phyloP scores from a whole-genome alignment of 2,888 invertebrate species.

The Morinoia aosen region DNA sequence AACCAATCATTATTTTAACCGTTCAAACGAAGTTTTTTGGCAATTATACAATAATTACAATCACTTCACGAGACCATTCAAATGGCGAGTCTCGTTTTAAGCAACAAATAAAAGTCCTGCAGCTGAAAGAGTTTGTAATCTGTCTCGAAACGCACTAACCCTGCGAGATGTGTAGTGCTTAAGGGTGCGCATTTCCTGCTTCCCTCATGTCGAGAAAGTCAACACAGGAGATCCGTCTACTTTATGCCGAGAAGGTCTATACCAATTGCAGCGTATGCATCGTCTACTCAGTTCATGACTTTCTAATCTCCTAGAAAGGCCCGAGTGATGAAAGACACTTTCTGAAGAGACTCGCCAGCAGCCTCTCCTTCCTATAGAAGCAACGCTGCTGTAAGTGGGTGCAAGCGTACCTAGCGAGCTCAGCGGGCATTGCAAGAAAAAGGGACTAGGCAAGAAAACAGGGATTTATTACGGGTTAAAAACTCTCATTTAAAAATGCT shows the following conservation, averaged over 20 bases:
- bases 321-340: constrained; percentile 17
- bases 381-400: not conserved
- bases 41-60: not conserved
- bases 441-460: not conserved
- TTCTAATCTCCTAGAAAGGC: constrained; percentile 12
- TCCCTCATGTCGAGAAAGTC: constrained; percentile 1
- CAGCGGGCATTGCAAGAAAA: not conserved
- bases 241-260: not conserved
- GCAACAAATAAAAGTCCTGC: not conserved
- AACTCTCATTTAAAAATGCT: not conserved
- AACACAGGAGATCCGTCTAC: not conserved
- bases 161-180: not conserved
- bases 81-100: not conserved
- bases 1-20: not conserved
- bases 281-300: constrained; percentile 3
- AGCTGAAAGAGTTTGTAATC: not conserved
- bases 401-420: not conserved
- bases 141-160: not conserved
- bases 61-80: not conserved
- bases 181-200: not conserved
- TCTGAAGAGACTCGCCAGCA: not conserved
- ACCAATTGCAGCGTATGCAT: not conserved
- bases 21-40: not conserved
- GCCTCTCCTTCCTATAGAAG: not conserved
- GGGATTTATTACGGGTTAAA: not conserved